Evolutionary conservation across 2,113 vertebrate genomes (phyloP).

Genomic region (Misgurnus mizolepis): DNA sequence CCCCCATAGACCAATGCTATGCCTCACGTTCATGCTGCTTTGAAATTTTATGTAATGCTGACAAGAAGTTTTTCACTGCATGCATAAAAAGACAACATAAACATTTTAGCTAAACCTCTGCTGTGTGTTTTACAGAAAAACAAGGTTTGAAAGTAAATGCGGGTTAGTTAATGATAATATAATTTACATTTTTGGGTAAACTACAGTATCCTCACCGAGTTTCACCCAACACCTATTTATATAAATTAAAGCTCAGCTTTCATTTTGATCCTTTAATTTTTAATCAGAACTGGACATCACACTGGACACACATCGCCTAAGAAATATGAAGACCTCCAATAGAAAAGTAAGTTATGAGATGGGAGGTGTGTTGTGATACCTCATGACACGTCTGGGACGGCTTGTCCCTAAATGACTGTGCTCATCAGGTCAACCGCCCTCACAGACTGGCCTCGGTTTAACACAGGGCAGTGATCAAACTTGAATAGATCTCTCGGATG

Average conservation of each 20-base stretch:
- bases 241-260: conserved; percentile 10
- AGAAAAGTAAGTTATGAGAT: conserved; percentile 16
- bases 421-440: conserved; percentile 8
- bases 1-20: no score
- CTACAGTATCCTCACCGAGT: background rate
- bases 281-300: conserved; percentile 1
- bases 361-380: background rate
- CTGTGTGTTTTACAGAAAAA: no score
- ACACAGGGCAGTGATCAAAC: background rate
- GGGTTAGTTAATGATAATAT: no score
- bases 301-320: background rate
- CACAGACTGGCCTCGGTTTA: conserved; percentile 10
- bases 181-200: background rate
- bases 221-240: background rate
- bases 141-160: no score
- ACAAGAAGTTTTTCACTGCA: no score
- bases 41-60: no score
- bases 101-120: no score
- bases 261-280: conserved; percentile 16
- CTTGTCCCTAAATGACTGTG: conserved; percentile 13
- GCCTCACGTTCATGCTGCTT: no score
- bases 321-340: background rate
- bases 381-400: conserved; percentile 14
- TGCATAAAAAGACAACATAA: no score
- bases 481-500: background rate